These are phyloP conservation scores for Elysia crispata DNA, from an alignment of 2,888 invertebrate genomes.

Conservation along the genomic window DNA sequence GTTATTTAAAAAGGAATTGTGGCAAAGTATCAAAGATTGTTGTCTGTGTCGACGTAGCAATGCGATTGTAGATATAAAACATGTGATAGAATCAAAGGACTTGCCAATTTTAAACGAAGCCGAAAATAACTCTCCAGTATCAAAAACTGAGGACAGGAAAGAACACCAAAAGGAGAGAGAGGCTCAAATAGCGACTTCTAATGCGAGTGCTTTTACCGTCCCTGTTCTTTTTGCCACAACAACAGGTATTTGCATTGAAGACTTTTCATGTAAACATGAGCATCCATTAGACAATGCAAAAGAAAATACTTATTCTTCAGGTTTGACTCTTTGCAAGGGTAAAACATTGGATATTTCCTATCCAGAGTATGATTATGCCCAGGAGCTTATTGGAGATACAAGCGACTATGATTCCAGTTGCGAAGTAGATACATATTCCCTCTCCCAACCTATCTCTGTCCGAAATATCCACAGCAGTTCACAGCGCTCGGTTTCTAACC, in stretches of 20 bases:
- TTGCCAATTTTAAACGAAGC: slow-evolving; percentile 13
- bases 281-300: slow-evolving; percentile 44
- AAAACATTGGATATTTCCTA: slow-evolving; percentile 71
- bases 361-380: slow-evolving; percentile 58
- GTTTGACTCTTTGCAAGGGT: slow-evolving; percentile 51
- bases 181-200: slow-evolving; percentile 50
- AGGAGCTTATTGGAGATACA: slow-evolving; percentile 65
- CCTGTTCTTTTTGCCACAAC: slow-evolving; percentile 74
- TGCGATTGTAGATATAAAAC: slow-evolving; percentile 64
- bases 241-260: slow-evolving; percentile 69
- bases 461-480: slow-evolving; percentile 51
- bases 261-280: slow-evolving; percentile 44
- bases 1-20: slow-evolving; percentile 68
- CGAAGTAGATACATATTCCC: slow-evolving; percentile 66
- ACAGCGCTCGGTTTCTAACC: slow-evolving; percentile 59
- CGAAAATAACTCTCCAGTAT: slow-evolving; percentile 41
- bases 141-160: background rate
- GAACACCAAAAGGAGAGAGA: slow-evolving; percentile 50
- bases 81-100: slow-evolving; percentile 47
- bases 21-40: slow-evolving; percentile 69
- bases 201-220: slow-evolving; percentile 60
- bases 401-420: slow-evolving; percentile 73
- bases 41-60: slow-evolving; percentile 71
- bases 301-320: slow-evolving; percentile 27
- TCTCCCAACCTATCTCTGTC: slow-evolving; percentile 68